Conservation (phyloP, 2,113 vertebrate genomes). For the Melanerpes aurifrons region DNA sequence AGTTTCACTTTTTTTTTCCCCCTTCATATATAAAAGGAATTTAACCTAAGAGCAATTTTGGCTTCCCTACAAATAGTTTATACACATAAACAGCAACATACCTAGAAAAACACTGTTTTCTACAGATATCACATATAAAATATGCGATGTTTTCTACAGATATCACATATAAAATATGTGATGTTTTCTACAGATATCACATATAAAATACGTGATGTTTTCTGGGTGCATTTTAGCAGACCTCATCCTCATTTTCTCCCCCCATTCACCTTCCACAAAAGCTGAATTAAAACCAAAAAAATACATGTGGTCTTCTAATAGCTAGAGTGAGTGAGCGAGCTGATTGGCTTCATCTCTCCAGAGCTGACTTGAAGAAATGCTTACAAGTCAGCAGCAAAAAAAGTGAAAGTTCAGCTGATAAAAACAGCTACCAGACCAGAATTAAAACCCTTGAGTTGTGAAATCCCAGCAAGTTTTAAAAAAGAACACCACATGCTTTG, state of each 20-base stretch:
- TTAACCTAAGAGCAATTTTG: not conserved
- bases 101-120: not conserved
- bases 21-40: not conserved
- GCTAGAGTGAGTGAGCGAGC: not conserved
- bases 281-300: not conserved
- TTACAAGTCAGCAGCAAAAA: not conserved
- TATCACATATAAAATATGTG: fast-evolving
- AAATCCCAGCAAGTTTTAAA: not conserved
- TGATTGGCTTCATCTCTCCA: not conserved
- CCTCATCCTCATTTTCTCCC: not conserved
- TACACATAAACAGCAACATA: not conserved
- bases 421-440: constrained; percentile 15
- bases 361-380: constrained; percentile 21
- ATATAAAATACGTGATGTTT: not conserved
- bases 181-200: not conserved
- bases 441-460: constrained; percentile 20
- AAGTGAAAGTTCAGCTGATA: constrained; percentile 61
- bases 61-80: not conserved
- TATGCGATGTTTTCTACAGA: not conserved
- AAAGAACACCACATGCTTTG: not conserved
- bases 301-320: not conserved
- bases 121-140: not conserved
- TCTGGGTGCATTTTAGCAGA: not conserved
- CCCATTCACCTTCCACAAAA: not conserved
- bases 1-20: not conserved